phyloP scores from a whole-genome alignment of 2,113 vertebrate genomes.

The Ammodytes dubius region DNA sequence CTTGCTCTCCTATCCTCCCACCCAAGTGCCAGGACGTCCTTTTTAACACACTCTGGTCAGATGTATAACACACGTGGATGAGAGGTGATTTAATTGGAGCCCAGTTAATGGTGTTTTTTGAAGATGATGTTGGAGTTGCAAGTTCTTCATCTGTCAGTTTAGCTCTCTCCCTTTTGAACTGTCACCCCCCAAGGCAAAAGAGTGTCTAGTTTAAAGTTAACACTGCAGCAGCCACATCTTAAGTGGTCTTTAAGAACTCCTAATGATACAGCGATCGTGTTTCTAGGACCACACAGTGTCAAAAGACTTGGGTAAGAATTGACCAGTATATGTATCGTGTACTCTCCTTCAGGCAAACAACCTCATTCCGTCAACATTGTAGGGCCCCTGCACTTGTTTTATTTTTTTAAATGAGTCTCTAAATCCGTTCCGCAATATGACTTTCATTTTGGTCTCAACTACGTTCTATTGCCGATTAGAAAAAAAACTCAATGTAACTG shows the following conservation, averaged over 20 bases:
- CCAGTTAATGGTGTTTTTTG: constrained; percentile 52
- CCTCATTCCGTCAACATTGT: background rate
- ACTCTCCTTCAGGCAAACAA: background rate
- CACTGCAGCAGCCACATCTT: constrained; percentile 25
- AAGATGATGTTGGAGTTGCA: constrained; percentile 62
- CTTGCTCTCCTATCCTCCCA: constrained; percentile 44
- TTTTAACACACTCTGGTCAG: constrained; percentile 50
- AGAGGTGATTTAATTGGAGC: constrained; percentile 72
- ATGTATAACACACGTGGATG: constrained; percentile 39
- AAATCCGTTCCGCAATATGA: constrained; percentile 7
- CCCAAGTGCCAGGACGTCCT: constrained; percentile 64
- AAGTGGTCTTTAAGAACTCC: constrained; percentile 65
- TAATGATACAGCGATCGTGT: constrained; percentile 56
- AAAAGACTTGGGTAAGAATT: constrained; percentile 30
- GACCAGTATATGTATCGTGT: background rate
- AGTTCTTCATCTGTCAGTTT: constrained; percentile 57
- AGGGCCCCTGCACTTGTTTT: background rate
- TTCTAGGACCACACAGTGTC: constrained; percentile 63
- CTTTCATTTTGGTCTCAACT: constrained; percentile 18
- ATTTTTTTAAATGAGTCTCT: background rate
- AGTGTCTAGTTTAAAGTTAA: constrained; percentile 27
- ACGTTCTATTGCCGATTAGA: background rate
- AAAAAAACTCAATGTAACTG: constrained; percentile 7
- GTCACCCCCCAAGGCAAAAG: constrained; percentile 52
- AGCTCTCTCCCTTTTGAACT: constrained; percentile 65